Conservation (phyloP, 2,797 vertebrate species). For the Mus spretus region DNA sequence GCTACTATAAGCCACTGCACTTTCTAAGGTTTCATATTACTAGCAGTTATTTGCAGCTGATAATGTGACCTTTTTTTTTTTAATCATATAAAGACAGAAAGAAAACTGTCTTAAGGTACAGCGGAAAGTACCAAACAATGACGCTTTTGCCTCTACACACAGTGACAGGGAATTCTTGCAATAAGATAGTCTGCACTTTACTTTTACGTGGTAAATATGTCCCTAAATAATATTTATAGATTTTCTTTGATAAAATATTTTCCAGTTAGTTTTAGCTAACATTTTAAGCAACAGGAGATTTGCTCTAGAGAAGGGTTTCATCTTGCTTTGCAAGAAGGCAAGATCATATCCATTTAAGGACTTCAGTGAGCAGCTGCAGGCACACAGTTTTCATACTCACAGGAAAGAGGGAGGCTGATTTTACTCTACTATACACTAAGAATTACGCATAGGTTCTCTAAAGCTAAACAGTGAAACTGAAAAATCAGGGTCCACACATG, state of each 20-base stretch:
- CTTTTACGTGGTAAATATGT: constrained; percentile 62
- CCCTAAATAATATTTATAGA: constrained; percentile 59
- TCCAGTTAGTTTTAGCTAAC: constrained; percentile 79
- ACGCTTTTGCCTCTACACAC: not conserved
- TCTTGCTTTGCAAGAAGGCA: constrained; percentile 87
- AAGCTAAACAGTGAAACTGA: constrained; percentile 35
- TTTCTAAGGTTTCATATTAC: constrained; percentile 33
- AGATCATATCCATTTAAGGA: constrained; percentile 91
- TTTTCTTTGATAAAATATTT: constrained; percentile 70
- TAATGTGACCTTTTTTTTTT: constrained; percentile 15
- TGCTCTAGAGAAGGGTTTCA: constrained; percentile 82
- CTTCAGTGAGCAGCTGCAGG: constrained; percentile 85
- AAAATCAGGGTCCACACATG: not conserved
- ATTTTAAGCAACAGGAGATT: constrained; percentile 84
- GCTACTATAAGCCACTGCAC: not conserved
- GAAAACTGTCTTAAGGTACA: constrained; percentile 19
- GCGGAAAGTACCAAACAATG: constrained; percentile 44
- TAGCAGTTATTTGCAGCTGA: constrained; percentile 30
- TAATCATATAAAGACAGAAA: constrained; percentile 17
- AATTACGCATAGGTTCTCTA: not conserved
- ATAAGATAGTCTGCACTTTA: constrained; percentile 50
- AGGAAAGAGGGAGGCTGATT: constrained; percentile 73
- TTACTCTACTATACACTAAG: not conserved
- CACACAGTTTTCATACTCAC: constrained; percentile 83
- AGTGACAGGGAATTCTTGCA: not conserved